Base-by-base conservation (phyloP, 2,888 invertebrate genomes). In the Dryocosmus kuriphilus region DNA sequence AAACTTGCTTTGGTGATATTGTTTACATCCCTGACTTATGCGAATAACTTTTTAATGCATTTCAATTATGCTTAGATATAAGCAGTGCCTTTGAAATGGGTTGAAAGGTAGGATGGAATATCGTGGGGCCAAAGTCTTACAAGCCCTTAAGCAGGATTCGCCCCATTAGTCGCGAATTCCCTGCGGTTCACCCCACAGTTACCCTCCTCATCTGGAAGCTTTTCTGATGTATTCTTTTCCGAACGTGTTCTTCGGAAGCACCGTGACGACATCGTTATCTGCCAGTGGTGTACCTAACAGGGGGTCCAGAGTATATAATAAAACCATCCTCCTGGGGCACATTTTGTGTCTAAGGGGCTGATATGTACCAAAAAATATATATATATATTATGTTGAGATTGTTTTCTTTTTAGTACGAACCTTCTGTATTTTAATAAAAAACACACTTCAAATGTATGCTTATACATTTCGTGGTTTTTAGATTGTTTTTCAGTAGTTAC, bases 121-220 rank as follows among this genome's bases (percentile, higher is more conserved):
- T 71, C 30, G 30, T 71, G n/a, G 11, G 51, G 71, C 51, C 51
- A 71, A 71, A 71, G 51, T 51, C 71, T 71, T 51, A 71, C 71
- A 71, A 71, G 46, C 77, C 79, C 78, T 82, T 79, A 83, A 84
- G 81, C 82, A 82, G 77, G 82, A 82, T 82, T 80, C 80, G 78
- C 75, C 77, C 79, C 83, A 83, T 84, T 84, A 81, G 79, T 65
- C 74, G 77, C 51, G 75, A 80, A 77, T 77, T 77, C 77, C 62
- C 63, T 62, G 79, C 79, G 41, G 73, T 76, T 51, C 76, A 62
- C 76, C 62, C 57, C 60, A 46, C 35, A 76, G 55, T 71, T 71
- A 71, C 71, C 22, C 51, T 51, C 22, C 51, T 51, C 51, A 30
- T 32, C 30, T 51, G 71, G 35, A 41, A 46, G 46, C 30, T 71